A percentile compares a stretch with the other conserved stretches of the same genome.
Evolutionary conservation across 2,113 vertebrate species (phyloP).

Genomic region (Phrynocephalus versicolor): DNA sequence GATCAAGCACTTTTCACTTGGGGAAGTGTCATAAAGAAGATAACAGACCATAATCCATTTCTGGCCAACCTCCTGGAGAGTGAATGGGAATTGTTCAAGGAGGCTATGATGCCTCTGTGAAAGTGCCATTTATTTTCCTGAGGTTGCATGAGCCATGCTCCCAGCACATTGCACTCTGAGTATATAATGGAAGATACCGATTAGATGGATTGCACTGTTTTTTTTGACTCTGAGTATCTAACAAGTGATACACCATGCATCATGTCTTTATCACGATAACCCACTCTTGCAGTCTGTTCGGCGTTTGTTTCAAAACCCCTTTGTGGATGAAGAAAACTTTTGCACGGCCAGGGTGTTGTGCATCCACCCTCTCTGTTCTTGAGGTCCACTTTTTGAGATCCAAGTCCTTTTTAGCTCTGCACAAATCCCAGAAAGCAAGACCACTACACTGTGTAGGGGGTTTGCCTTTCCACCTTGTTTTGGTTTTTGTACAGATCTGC

Average conservation of each 20-base stretch:
- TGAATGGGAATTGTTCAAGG: background rate
- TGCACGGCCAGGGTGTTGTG: background rate
- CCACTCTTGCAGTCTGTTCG: background rate
- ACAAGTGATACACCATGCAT: background rate
- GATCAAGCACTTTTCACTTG: constrained; percentile 1
- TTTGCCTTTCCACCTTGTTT: background rate
- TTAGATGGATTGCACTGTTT: background rate
- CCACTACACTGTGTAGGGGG: background rate
- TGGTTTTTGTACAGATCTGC: constrained; percentile 15
- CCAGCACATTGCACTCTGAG: too few relatives aligned
- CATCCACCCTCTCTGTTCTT: constrained; percentile 14
- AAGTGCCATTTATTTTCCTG: background rate
- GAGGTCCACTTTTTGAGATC: background rate
- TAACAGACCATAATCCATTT: background rate
- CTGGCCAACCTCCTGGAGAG: background rate
- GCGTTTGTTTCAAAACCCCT: constrained; percentile 4
- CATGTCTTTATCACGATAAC: constrained; percentile 2
- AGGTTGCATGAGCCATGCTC: background rate
- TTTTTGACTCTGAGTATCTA: background rate
- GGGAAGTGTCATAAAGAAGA: background rate
- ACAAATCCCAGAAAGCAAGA: constrained; percentile 20
- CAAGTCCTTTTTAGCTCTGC: constrained; percentile 11
- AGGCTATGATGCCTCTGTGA: background rate
- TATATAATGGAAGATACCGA: background rate
- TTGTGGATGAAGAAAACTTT: background rate